Conservation (phyloP, 1,140 invertebrate genomes). For the Scaptomyza montana region DNA sequence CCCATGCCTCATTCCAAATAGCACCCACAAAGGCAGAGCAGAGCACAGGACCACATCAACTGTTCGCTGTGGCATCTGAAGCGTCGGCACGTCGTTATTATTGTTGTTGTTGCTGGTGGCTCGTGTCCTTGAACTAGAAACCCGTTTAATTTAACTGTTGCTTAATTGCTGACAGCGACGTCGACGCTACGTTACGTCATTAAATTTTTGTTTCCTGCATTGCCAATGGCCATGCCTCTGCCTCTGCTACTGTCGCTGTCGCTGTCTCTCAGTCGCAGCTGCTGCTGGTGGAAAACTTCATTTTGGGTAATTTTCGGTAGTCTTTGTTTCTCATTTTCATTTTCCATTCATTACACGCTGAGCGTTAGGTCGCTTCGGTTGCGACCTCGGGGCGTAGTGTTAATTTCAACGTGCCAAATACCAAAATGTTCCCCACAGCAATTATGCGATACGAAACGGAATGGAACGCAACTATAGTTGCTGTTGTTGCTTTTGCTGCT, state of each 20-base stretch:
- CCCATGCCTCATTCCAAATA: not conserved
- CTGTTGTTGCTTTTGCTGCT: not conserved
- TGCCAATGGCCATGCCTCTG: constrained; percentile 22
- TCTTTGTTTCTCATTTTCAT: constrained; percentile 81
- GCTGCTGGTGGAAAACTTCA: constrained; percentile 66
- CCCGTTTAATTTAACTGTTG: constrained; percentile 84
- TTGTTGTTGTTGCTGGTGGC: constrained; percentile 49
- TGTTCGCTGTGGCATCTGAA: constrained; percentile 26
- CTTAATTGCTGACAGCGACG: constrained; percentile 81
- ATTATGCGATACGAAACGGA: constrained; percentile 50
- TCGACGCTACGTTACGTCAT: constrained; percentile 68
- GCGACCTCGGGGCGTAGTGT: constrained; percentile 53
- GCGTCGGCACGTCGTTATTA: constrained; percentile 39
- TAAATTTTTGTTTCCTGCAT: constrained; percentile 50
- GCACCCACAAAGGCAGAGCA: constrained; percentile 27
- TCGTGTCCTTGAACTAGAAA: constrained; percentile 83
- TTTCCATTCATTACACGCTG: constrained; percentile 72
- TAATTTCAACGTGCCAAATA: constrained; percentile 65
- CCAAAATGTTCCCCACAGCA: constrained; percentile 48
- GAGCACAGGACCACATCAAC: not conserved
- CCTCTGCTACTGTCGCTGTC: constrained; percentile 2
- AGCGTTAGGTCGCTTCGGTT: constrained; percentile 25
- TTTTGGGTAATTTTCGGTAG: constrained; percentile 74
- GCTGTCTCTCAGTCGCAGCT: constrained; percentile 17
- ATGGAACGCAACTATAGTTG: constrained; percentile 37